These are phyloP conservation scores for Cyanoliseus patagonus DNA, from an alignment of 2,113 vertebrate species.

Conservation along the genomic window DNA sequence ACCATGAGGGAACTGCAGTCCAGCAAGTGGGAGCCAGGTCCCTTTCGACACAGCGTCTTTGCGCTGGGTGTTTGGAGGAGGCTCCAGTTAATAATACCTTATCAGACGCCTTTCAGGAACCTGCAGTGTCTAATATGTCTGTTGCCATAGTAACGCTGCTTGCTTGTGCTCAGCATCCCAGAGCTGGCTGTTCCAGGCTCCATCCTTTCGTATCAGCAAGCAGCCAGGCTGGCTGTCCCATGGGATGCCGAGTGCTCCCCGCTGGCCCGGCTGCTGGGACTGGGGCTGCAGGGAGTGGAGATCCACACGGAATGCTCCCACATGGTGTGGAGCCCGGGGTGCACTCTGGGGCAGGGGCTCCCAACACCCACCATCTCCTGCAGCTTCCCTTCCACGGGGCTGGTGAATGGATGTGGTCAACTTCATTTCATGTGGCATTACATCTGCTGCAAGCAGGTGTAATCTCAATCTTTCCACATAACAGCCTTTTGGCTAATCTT, in stretches of 20 bases:
- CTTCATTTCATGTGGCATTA: neutral
- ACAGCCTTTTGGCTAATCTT: conserved; percentile 9
- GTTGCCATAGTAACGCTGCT: conserved; percentile 76
- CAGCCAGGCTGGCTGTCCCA: conserved; percentile 33
- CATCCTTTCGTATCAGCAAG: conserved; percentile 15
- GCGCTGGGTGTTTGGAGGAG: conserved; percentile 65
- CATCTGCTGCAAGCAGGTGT: neutral
- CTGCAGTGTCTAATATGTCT: conserved; percentile 80
- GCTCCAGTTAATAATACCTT: conserved; percentile 81
- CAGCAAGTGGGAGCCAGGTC: conserved; percentile 41
- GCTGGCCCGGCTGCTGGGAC: rapidly evolving
- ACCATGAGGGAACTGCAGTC: conserved; percentile 1
- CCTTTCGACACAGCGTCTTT: conserved; percentile 48
- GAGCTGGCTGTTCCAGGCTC: conserved; percentile 41
- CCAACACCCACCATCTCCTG: rapidly evolving
- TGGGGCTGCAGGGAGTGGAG: neutral
- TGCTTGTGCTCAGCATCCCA: conserved; percentile 71
- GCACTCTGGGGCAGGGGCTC: neutral
- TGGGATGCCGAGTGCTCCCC: neutral
- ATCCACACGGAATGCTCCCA: neutral
- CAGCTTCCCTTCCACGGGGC: neutral
- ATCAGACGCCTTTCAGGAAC: conserved; percentile 79
- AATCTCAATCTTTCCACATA: neutral
- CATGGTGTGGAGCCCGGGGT: neutral
- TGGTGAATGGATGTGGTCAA: neutral